Evolutionary conservation across 2,797 vertebrate species (phyloP).

Genomic region (Neomorphus geoffroyi): DNA sequence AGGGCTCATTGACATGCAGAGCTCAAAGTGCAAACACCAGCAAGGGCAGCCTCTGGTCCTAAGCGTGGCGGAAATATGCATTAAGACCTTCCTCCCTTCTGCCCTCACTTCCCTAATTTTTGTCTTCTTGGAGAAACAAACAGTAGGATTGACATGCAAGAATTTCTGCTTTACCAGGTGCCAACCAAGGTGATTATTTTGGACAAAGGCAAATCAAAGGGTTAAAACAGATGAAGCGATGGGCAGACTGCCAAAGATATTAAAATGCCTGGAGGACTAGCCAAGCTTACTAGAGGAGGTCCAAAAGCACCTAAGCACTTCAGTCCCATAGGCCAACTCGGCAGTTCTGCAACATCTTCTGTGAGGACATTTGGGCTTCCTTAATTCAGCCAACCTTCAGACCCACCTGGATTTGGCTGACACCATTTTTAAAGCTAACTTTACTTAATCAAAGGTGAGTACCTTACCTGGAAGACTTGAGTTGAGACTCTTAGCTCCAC

Average conservation of each 20-base stretch:
- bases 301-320: neutral
- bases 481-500: conserved; percentile 8
- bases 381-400: neutral
- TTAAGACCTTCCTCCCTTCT: neutral
- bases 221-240: neutral
- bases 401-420: neutral
- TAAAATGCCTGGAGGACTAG: neutral
- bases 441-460: neutral
- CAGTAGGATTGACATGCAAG: neutral
- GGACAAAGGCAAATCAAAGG: neutral
- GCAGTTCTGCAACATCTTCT: neutral
- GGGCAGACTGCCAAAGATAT: neutral
- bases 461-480: conserved; percentile 51
- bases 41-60: neutral
- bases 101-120: neutral
- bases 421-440: neutral
- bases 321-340: neutral
- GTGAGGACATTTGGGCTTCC: neutral
- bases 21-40: neutral
- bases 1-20: neutral
- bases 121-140: neutral
- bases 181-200: neutral
- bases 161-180: neutral
- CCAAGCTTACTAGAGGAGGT: neutral
- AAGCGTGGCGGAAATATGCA: neutral